Evolutionary conservation across 1,140 invertebrate species (phyloP).

Genomic region (Formica selysi): DNA sequence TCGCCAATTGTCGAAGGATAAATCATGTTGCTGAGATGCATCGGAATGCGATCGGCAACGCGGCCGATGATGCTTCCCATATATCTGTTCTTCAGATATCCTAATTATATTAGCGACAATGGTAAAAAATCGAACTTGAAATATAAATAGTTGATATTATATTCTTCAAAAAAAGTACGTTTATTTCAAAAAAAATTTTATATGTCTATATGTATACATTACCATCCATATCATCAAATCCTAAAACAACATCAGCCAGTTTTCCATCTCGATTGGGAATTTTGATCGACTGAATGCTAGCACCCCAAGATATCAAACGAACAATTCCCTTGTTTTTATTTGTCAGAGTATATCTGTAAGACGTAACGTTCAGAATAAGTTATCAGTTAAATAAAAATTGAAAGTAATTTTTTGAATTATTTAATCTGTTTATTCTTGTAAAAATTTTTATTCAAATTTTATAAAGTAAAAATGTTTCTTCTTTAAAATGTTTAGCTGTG

Average conservation of each 20-base stretch:
- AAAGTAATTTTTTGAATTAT: neutral
- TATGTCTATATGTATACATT: neutral
- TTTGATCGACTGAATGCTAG: constrained; percentile 88
- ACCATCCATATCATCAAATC: constrained; percentile 89
- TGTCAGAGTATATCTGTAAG: constrained; percentile 83
- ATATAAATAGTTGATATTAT: neutral
- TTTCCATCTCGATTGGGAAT: constrained; percentile 88
- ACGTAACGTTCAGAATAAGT: constrained; percentile 15
- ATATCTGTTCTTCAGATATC: constrained; percentile 87
- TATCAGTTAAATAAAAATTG: neutral
- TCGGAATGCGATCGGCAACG: constrained; percentile 88
- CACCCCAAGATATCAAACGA: constrained; percentile 89
- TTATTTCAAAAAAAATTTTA: constrained; percentile 6
- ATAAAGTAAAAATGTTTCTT: neutral
- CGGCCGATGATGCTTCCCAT: constrained; percentile 90
- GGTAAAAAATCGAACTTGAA: neutral
- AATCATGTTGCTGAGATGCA: constrained; percentile 21
- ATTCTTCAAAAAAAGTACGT: neutral
- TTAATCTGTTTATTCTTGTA: neutral
- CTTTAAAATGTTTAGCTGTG: neutral
- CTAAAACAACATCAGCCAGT: constrained; percentile 88
- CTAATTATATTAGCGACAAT: constrained; percentile 76
- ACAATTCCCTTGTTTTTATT: constrained; percentile 85
- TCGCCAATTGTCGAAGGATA: constrained; percentile 46
- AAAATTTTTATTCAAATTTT: neutral